phyloP scores from a whole-genome alignment of 1,140 invertebrate species.

The Ostrea denselamellosa region DNA sequence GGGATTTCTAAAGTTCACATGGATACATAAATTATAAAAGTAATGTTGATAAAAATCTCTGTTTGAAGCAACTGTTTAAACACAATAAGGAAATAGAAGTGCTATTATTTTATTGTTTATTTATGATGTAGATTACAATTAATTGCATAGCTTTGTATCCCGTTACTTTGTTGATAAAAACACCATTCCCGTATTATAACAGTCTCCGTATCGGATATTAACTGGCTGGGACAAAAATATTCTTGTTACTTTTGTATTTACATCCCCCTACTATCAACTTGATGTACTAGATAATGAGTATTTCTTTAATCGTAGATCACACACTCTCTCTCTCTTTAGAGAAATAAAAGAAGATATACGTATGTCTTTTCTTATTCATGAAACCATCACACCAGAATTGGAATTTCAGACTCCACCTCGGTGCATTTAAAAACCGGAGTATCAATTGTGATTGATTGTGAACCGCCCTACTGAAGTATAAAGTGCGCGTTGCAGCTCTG shows the following conservation, averaged over 20 bases:
- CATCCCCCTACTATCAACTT: background rate
- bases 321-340: constrained; percentile 20
- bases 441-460: too few species aligned
- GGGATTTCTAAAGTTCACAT: too few species aligned
- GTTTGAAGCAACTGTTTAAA: too few species aligned
- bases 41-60: too few species aligned
- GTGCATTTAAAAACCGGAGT: too few species aligned
- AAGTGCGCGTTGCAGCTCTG: background rate
- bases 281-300: constrained; percentile 16
- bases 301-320: constrained; percentile 2
- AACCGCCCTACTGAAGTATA: background rate
- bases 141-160: background rate
- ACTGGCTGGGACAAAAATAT: background rate
- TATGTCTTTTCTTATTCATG: too few species aligned
- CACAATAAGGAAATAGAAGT: too few species aligned
- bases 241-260: background rate
- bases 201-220: background rate
- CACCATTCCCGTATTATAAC: background rate
- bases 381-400: too few species aligned
- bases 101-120: background rate
- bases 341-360: background rate
- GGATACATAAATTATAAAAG: too few species aligned
- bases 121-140: background rate
- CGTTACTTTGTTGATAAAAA: background rate
- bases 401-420: too few species aligned